Percentiles rank a stretch among this genome's conserved stretches.
These are phyloP conservation scores for Parapsyche elsis DNA, from an alignment of 1,140 invertebrate genomes.

Conservation along the genomic window DNA sequence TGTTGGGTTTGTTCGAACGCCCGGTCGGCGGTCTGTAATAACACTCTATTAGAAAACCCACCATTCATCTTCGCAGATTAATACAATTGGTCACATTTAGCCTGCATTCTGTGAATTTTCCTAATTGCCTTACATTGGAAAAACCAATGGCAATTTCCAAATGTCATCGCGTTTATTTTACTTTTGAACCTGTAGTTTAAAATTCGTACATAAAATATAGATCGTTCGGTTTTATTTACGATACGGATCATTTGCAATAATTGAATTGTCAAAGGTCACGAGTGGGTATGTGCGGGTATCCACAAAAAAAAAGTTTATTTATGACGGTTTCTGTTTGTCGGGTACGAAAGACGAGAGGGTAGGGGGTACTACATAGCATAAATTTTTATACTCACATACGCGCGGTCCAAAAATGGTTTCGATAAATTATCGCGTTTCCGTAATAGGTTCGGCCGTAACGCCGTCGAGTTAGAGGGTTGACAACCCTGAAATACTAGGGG, in stretches of 20 bases:
- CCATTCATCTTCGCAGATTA: too few relatives aligned
- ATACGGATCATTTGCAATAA: slow-evolving; percentile 27
- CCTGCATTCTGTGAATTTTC: too few relatives aligned
- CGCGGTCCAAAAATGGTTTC: slow-evolving; percentile 4
- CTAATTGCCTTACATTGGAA: too few relatives aligned
- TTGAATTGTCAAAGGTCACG: slow-evolving; percentile 37
- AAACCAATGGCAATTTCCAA: too few relatives aligned
- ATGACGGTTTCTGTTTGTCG: not conserved
- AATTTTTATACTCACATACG: slow-evolving; percentile 30
- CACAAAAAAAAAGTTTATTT: slow-evolving; percentile 21
- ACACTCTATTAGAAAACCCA: too few relatives aligned
- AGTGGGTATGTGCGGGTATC: not conserved
- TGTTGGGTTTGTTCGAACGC: too few relatives aligned
- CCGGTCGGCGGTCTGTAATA: too few relatives aligned
- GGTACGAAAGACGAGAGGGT: too few relatives aligned
- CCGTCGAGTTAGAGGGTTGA: slow-evolving; percentile 10
- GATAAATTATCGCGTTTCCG: slow-evolving; percentile 35
- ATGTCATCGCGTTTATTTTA: too few relatives aligned
- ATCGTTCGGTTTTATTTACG: not conserved
- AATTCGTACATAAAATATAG: too few relatives aligned
- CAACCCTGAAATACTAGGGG: slow-evolving; percentile 18
- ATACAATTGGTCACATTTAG: too few relatives aligned
- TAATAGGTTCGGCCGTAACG: not conserved
- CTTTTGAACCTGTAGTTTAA: too few relatives aligned
- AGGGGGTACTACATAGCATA: not conserved